Evolutionary conservation across 37 sponge, comb jelly and placozoan genomes (phyloP).

Genomic region (Beroe ovata): DNA sequence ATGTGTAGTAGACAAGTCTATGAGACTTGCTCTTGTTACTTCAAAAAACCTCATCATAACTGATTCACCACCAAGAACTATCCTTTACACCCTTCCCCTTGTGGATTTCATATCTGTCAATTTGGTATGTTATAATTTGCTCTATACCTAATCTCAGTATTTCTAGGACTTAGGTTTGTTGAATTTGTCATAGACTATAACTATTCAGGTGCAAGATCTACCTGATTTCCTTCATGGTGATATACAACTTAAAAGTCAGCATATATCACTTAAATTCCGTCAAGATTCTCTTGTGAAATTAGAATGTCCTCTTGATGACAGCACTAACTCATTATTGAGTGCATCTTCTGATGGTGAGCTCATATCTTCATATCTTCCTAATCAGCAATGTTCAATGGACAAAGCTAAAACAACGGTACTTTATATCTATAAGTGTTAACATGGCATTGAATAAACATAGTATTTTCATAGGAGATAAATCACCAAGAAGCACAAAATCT

Average conservation of each 20-base stretch:
- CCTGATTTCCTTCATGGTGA: constrained; percentile 52
- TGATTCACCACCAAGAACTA: constrained; percentile 50
- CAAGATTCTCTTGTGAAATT: not conserved
- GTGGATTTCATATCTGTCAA: constrained; percentile 22
- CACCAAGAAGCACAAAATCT: not conserved
- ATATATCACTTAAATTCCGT: constrained; percentile 38
- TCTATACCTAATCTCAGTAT: too few relatives aligned
- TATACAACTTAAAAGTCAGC: constrained; percentile 3
- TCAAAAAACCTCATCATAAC: constrained; percentile 60
- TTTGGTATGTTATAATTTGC: constrained; percentile 8
- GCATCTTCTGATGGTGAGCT: constrained; percentile 35
- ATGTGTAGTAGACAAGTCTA: constrained; percentile 54
- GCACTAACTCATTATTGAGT: constrained; percentile 30
- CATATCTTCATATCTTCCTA: too few relatives aligned
- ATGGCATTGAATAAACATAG: too few relatives aligned
- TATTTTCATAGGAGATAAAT: not conserved
- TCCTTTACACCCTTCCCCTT: constrained; percentile 32
- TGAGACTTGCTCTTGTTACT: constrained; percentile 32
- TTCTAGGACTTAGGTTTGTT: too few relatives aligned
- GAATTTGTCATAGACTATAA: too few relatives aligned
- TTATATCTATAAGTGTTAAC: too few relatives aligned
- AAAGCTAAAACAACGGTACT: too few relatives aligned
- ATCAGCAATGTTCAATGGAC: too few relatives aligned
- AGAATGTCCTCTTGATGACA: not conserved
- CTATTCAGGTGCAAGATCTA: constrained; percentile 63